Conservation (phyloP, 2,888 invertebrate genomes). For the Conchocele bisecta region DNA sequence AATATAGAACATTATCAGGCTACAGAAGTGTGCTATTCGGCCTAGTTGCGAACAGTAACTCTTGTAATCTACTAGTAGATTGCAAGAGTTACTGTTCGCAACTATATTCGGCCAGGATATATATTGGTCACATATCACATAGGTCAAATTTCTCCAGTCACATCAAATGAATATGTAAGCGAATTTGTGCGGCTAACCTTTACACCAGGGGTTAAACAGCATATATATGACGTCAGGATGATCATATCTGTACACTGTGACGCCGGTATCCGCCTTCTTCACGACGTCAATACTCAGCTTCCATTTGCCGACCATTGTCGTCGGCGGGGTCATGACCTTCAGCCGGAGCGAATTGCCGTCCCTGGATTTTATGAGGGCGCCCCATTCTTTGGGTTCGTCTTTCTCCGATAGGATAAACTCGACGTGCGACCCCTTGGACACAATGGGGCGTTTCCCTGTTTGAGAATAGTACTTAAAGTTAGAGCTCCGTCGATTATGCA, state of each 20-base stretch:
- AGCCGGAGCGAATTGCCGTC: slow-evolving; percentile 52
- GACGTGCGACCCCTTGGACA: slow-evolving; percentile 69
- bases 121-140: too few relatives aligned
- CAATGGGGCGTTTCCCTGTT: slow-evolving; percentile 67
- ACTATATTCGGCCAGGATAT: too few relatives aligned
- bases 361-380: slow-evolving; percentile 57
- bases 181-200: too few relatives aligned
- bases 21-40: too few relatives aligned
- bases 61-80: too few relatives aligned
- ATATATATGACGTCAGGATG: slow-evolving; percentile 87
- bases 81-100: too few relatives aligned
- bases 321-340: slow-evolving; percentile 67
- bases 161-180: too few relatives aligned
- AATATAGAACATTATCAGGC: too few relatives aligned
- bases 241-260: slow-evolving; percentile 47
- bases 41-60: too few relatives aligned
- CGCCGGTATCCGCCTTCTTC: slow-evolving; percentile 42
- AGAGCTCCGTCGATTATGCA: too few relatives aligned
- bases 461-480: too few relatives aligned
- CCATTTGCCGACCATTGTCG: slow-evolving; percentile 73
- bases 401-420: slow-evolving; percentile 69
- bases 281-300: slow-evolving; percentile 69
- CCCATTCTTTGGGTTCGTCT: slow-evolving; percentile 68
- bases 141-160: too few relatives aligned
- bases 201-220: slow-evolving; percentile 95